phyloP scores from a whole-genome alignment of 2,888 invertebrate genomes.

The Hydropsyche betteni region DNA sequence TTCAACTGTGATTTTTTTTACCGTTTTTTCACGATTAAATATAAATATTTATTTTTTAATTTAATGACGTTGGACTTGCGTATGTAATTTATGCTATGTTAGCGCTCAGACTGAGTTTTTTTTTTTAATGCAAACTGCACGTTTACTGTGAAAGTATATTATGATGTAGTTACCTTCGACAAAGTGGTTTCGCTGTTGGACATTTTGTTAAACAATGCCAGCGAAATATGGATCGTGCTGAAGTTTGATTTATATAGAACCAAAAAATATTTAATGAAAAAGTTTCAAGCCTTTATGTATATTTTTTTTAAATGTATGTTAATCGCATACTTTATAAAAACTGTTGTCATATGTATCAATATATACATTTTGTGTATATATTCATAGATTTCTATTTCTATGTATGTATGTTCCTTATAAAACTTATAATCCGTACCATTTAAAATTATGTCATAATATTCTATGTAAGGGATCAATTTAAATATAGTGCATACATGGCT shows the following conservation, averaged over 20 bases:
- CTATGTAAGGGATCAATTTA: conserved; percentile 21
- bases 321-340: too few species aligned
- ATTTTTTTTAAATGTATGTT: too few species aligned
- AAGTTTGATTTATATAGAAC: conserved; percentile 6
- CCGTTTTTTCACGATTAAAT: conserved; percentile 1
- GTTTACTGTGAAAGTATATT: background rate
- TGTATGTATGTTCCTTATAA: conserved; percentile 25
- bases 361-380: conserved; percentile 2
- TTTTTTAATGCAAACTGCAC: background rate
- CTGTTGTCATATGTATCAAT: background rate
- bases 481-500: conserved; percentile 1
- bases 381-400: conserved; percentile 4
- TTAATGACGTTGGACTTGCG: conserved; percentile 27
- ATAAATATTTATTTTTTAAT: conserved; percentile 42
- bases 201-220: background rate
- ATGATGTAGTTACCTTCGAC: conserved; percentile 24
- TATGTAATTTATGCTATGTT: too few species aligned
- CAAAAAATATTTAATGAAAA: conserved; percentile 20
- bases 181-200: conserved; percentile 5
- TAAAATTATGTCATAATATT: background rate
- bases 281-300: conserved; percentile 5
- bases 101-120: conserved; percentile 6
- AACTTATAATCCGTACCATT: conserved; percentile 22
- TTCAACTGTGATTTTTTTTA: conserved; percentile 42
- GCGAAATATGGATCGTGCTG: conserved; percentile 1